Evolutionary conservation across 2,888 invertebrate genomes (phyloP).

Genomic region (Azorinus chamasolen): DNA sequence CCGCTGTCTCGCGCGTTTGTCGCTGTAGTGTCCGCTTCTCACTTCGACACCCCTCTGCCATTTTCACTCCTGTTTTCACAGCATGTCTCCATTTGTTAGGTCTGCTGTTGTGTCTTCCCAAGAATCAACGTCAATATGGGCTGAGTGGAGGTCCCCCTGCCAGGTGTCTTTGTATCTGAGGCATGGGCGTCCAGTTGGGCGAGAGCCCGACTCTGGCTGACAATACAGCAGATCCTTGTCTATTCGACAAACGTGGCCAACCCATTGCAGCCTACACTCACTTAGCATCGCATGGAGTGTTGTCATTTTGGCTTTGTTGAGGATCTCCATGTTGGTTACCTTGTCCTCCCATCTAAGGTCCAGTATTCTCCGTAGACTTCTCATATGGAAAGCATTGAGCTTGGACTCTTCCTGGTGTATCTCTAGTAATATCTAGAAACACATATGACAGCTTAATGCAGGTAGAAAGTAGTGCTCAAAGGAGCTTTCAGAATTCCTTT

Average conservation of each 20-base stretch:
- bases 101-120: background rate
- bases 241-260: no score
- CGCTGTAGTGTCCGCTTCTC: background rate
- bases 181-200: background rate
- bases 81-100: background rate
- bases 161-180: background rate
- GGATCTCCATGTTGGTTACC: background rate
- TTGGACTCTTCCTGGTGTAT: no score
- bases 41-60: background rate
- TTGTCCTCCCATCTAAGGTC: background rate
- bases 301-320: background rate
- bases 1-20: background rate
- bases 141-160: background rate
- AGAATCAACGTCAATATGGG: background rate
- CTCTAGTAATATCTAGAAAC: no score
- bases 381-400: background rate
- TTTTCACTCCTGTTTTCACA: no score
- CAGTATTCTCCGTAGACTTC: background rate
- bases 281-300: background rate
- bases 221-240: background rate
- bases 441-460: no score
- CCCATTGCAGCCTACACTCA: no score
- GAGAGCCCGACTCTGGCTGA: background rate
- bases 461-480: no score
- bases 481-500: no score